Evolutionary conservation across 2,888 invertebrate genomes (phyloP).

Genomic region (Morpho achilles): DNA sequence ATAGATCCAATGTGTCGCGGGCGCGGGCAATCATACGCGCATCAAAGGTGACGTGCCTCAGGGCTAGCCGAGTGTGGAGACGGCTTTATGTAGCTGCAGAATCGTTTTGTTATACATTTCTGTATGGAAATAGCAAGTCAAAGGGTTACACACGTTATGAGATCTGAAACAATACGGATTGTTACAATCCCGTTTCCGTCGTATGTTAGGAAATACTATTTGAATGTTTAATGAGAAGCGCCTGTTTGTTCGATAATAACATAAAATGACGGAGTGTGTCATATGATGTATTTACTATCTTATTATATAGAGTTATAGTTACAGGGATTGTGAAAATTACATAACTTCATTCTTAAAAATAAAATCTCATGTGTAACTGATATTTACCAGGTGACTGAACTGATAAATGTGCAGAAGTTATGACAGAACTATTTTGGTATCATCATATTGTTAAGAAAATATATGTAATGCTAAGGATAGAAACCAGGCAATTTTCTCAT

Average conservation of each 20-base stretch:
- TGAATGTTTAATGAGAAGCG: conserved; percentile 71
- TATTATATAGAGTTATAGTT: too few species aligned
- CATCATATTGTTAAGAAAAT: too few species aligned
- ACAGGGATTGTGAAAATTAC: too few species aligned
- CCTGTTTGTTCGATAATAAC: conserved; percentile 49
- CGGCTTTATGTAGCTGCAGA: conserved; percentile 50
- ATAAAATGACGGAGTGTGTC: conserved; percentile 30
- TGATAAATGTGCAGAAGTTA: too few species aligned
- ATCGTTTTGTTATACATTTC: conserved; percentile 58
- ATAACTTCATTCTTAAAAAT: too few species aligned
- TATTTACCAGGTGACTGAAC: too few species aligned
- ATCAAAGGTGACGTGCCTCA: conserved; percentile 71
- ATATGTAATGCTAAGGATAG: too few species aligned
- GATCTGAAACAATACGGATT: conserved; percentile 74
- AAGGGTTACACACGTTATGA: conserved; percentile 75
- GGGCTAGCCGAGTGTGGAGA: conserved; percentile 72
- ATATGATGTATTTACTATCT: conserved; percentile 13
- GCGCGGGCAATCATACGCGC: conserved; percentile 78
- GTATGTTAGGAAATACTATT: conserved; percentile 67
- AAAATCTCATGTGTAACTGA: too few species aligned
- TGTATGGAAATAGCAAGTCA: conserved; percentile 56
- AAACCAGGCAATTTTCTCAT: too few species aligned
- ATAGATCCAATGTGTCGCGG: conserved; percentile 79
- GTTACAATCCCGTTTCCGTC: conserved; percentile 74
- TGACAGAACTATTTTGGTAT: too few species aligned